Evolutionary conservation across 2,797 vertebrate genomes (phyloP).

Genomic region (Eulemur albifrons): DNA sequence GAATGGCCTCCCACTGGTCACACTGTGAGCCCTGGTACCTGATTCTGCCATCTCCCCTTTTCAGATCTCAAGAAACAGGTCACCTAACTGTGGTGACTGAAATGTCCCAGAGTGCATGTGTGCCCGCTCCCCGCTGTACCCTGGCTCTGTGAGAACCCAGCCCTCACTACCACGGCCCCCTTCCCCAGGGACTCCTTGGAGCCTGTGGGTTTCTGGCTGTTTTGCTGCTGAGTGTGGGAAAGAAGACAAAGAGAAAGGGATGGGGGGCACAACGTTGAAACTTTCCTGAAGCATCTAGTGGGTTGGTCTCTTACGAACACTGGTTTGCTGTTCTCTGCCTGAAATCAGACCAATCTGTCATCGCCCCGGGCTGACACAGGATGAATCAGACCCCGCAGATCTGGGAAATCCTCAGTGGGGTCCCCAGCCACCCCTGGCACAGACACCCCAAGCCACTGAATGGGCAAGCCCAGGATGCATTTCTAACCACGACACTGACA

Average conservation of each 20-base stretch:
- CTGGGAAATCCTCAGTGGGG: not conserved
- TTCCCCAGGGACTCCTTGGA: not conserved
- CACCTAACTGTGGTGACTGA: not conserved
- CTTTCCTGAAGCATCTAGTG: not conserved
- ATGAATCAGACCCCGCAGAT: not conserved
- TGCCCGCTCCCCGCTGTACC: not conserved
- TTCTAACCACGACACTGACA: not conserved
- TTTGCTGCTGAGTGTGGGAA: conserved; percentile 15
- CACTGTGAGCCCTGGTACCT: not conserved
- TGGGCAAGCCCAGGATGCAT: not conserved
- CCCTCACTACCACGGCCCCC: not conserved
- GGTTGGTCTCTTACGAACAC: not conserved
- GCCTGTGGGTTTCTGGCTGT: conserved; percentile 20
- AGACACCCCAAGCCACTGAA: not conserved
- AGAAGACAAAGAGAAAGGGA: not conserved
- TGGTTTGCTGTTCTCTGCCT: not conserved
- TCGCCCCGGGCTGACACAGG: not conserved
- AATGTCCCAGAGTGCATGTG: not conserved
- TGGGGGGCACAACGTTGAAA: not conserved
- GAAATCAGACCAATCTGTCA: not conserved
- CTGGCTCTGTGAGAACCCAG: not conserved
- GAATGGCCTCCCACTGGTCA: not conserved
- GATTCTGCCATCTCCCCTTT: not conserved
- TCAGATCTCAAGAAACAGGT: not conserved
- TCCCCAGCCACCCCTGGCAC: not conserved